Base-by-base conservation (phyloP, 2,113 vertebrate species). In the Lampris incognitus region DNA sequence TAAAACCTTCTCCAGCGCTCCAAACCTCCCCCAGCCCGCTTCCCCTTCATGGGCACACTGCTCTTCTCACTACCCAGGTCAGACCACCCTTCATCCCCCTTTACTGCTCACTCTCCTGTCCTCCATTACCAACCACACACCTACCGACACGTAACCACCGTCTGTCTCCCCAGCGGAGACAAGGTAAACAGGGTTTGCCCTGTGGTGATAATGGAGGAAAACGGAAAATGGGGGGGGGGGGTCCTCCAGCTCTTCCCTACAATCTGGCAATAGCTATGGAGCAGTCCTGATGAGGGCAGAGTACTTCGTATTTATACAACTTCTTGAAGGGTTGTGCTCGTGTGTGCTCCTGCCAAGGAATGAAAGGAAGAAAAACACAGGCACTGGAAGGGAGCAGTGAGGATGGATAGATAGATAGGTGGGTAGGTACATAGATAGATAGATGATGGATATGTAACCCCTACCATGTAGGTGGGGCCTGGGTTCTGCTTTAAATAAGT, bases 131-230 rank as follows among this genome's bases (percentile, higher is more conserved):
- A 70, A 78, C 67, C 51, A 54, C 66, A 50, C 40, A 48, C 13
- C 70, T 70, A 38, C 74, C 39, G 61, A 48, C 67, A 69, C 69
- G 54, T 61, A 58, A 69, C 81, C 76, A 84, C 86, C 7, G 61
- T 75, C 52, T 37, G 70, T 70, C 40, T 5, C 1, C 42, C 44
- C 39, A 37, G 36, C 56, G 37, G 39, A 37, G 38, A 76, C 57
- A 71, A 84, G 40, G 71, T 57, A 77, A 85, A 84, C 64, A 70
- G 57, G 54, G 60, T 60, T 50, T 24, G 44, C 36, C 37, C 61
- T 65, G 57, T 70, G 69, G 44, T 37, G 40, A 74, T 69, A 39
- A 73, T 54, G 49, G 70, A 69, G 76, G 24, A 24, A 24, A 24
- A 39, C 48, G 65, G 9, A 49, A 50, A 5, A 76, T 48, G 11